These are phyloP conservation scores for Eurytoma californica DNA, from an alignment of 2,888 invertebrate species.

Conservation along the genomic window DNA sequence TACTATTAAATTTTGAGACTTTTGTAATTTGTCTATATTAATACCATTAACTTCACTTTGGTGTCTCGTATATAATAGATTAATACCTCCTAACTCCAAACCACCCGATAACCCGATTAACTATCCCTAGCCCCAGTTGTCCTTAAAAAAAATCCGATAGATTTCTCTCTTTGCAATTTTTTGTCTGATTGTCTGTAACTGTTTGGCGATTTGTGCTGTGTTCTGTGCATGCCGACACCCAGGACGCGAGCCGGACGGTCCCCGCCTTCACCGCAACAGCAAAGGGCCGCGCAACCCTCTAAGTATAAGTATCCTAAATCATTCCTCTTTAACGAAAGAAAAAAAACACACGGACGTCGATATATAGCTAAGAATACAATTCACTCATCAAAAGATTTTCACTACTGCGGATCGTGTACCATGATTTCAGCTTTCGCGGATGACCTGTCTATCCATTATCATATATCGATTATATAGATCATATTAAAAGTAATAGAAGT, in stretches of 20 bases:
- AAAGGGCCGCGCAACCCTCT: slow-evolving; percentile 74
- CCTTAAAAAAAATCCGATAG: slow-evolving; percentile 30
- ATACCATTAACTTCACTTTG: slow-evolving; percentile 27
- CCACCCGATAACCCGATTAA: background rate
- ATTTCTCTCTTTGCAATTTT: slow-evolving; percentile 56
- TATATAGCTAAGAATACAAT: slow-evolving; percentile 34
- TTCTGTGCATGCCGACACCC: slow-evolving; percentile 74
- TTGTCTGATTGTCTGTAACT: slow-evolving; percentile 71
- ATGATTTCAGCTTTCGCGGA: background rate
- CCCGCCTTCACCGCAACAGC: slow-evolving; percentile 74
- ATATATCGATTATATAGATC: background rate
- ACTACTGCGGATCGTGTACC: background rate
- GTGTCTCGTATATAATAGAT: slow-evolving; percentile 39
- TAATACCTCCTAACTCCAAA: slow-evolving; percentile 13
- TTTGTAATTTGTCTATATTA: slow-evolving; percentile 35
- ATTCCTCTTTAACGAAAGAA: slow-evolving; percentile 52
- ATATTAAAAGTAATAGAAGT: background rate
- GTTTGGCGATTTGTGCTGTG: slow-evolving; percentile 75
- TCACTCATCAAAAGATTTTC: slow-evolving; percentile 40
- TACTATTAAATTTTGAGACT: slow-evolving; percentile 30
- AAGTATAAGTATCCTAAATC: slow-evolving; percentile 72
- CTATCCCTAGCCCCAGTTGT: background rate
- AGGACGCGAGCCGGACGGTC: slow-evolving; percentile 75
- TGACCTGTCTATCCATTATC: no score
- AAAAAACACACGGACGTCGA: slow-evolving; percentile 33